Conservation (phyloP, 2,797 vertebrate species). For the Potorous gilbertii region DNA sequence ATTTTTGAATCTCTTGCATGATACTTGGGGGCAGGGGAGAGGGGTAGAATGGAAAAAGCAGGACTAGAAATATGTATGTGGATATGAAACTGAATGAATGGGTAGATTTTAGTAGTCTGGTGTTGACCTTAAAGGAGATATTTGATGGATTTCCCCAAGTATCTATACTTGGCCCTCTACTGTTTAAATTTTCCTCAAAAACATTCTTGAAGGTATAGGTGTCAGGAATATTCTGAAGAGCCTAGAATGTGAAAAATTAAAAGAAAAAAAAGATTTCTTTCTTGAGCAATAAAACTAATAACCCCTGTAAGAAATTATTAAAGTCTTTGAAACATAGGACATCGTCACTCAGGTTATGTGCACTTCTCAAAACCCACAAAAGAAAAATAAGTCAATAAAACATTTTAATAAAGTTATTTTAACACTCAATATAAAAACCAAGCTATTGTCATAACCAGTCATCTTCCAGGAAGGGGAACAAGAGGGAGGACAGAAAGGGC, state of each 20-base stretch:
- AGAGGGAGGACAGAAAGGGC: neutral
- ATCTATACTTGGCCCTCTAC: neutral
- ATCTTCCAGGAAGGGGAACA: neutral
- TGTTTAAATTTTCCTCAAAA: neutral
- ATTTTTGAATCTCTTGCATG: neutral
- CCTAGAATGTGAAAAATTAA: neutral
- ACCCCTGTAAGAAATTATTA: neutral
- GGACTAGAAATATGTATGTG: neutral
- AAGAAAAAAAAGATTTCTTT: neutral
- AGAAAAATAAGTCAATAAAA: neutral
- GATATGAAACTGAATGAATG: neutral
- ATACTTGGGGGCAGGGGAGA: neutral
- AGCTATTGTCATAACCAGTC: neutral
- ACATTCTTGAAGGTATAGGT: neutral
- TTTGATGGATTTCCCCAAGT: neutral
- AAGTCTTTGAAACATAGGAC: neutral
- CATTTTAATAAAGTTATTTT: conserved; percentile 7
- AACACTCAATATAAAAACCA: neutral
- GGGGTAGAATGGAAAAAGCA: neutral
- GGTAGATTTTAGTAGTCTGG: neutral
- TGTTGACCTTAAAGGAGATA: neutral
- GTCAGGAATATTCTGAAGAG: neutral
- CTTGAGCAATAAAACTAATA: neutral
- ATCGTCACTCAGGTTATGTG: neutral
- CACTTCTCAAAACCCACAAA: neutral